Conservation (phyloP, 1,140 invertebrate genomes). For the Drosophila bifasciata region DNA sequence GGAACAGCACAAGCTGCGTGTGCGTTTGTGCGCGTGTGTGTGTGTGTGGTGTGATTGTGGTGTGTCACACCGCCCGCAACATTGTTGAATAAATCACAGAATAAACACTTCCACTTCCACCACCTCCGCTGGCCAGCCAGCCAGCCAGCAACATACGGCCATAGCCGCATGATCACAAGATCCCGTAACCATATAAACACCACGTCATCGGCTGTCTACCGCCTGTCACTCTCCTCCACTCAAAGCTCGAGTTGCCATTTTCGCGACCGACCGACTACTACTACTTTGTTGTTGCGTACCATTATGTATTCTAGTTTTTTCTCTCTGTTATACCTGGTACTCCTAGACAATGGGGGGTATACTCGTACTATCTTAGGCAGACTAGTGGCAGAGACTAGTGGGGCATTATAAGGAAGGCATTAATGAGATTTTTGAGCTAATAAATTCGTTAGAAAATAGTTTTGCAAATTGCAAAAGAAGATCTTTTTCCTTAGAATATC, state of each 20-base stretch:
- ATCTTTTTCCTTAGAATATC: no score
- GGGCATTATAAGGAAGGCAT: no score
- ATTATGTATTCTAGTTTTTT: constrained; percentile 28
- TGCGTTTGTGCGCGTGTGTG: neutral
- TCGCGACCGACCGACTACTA: neutral
- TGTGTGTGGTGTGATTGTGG: constrained; percentile 11
- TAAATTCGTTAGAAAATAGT: no score
- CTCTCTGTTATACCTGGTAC: neutral
- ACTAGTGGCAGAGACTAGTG: no score
- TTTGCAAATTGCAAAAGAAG: no score
- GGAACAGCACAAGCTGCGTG: neutral
- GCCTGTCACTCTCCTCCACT: neutral
- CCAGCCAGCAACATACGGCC: neutral
- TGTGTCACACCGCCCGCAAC: no score
- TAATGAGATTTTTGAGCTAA: no score
- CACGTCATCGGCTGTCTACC: constrained; percentile 34
- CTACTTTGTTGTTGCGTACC: constrained; percentile 7
- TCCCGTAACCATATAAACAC: constrained; percentile 31
- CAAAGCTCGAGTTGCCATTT: constrained; percentile 16
- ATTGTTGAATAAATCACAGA: constrained; percentile 14
- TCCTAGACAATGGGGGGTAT: no score
- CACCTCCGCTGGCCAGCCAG: constrained; percentile 1
- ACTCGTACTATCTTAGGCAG: no score
- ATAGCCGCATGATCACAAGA: constrained; percentile 37
- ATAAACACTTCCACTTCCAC: constrained; percentile 29